Evolutionary conservation across 2,113 vertebrate genomes (phyloP).

Genomic region (Eublepharis macularius): DNA sequence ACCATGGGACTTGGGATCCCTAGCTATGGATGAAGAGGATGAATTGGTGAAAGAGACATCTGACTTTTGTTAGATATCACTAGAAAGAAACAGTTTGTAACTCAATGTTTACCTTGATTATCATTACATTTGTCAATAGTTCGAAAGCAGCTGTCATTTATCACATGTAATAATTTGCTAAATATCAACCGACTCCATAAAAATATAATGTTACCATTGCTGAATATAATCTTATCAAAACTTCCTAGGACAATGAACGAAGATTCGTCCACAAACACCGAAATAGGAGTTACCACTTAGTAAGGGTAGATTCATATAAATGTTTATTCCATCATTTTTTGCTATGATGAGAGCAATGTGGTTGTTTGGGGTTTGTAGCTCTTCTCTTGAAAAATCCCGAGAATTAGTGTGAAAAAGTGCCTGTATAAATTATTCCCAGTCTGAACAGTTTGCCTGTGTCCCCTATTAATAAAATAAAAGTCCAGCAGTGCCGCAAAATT

Average conservation of each 20-base stretch:
- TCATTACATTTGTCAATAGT: conserved; percentile 9
- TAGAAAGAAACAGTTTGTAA: not conserved
- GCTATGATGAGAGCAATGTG: too few relatives aligned
- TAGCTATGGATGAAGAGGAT: too few relatives aligned
- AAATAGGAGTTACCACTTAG: not conserved
- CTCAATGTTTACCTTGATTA: conserved; percentile 10
- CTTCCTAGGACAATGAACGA: not conserved
- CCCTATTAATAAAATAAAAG: too few relatives aligned
- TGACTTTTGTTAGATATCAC: too few relatives aligned
- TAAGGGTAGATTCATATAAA: not conserved
- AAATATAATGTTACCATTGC: not conserved
- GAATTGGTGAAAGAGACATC: too few relatives aligned
- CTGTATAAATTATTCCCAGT: too few relatives aligned
- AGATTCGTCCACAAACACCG: not conserved
- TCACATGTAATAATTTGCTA: not conserved
- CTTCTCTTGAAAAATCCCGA: too few relatives aligned
- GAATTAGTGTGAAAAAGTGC: too few relatives aligned
- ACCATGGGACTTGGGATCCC: too few relatives aligned
- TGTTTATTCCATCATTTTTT: not conserved
- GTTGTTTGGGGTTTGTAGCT: too few relatives aligned
- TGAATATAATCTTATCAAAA: not conserved
- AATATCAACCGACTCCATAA: not conserved
- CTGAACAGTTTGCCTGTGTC: too few relatives aligned
- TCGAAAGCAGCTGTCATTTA: conserved; percentile 1
- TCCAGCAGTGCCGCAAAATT: too few relatives aligned